Conservation (phyloP, 2,797 vertebrate species). For the Orientallactaga sibirica region DNA sequence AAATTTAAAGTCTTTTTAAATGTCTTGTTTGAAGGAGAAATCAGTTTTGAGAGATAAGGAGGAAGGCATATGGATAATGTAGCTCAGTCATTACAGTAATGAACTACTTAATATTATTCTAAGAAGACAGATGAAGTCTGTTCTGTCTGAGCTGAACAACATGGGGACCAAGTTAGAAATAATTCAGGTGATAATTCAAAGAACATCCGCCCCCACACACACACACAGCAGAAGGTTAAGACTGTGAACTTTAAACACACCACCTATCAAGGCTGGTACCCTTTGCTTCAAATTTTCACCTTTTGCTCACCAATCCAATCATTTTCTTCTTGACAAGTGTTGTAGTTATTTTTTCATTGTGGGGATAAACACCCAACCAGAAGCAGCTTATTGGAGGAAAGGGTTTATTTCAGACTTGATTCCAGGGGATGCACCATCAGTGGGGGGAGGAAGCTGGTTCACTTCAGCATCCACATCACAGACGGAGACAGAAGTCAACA, state of each 20-base stretch:
- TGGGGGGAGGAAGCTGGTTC: too few relatives aligned
- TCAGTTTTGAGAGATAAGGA: background rate
- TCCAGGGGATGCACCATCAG: too few relatives aligned
- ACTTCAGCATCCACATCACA: too few relatives aligned
- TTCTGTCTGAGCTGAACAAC: conserved; percentile 14
- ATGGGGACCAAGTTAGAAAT: conserved; percentile 8
- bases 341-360: too few relatives aligned
- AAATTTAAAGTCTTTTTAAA: background rate
- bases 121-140: background rate
- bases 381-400: too few relatives aligned
- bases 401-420: too few relatives aligned
- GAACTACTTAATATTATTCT: background rate
- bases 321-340: conserved; percentile 13
- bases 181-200: background rate
- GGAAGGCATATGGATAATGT: background rate
- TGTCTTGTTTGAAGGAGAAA: conserved; percentile 3
- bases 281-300: conserved; percentile 32
- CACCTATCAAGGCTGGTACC: background rate
- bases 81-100: background rate
- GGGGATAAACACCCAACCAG: too few relatives aligned
- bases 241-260: background rate
- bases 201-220: background rate
- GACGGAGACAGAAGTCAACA: too few relatives aligned
- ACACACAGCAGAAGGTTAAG: background rate
- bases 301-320: background rate